A percentile compares a stretch with the other conserved stretches of the same genome.
Conservation (phyloP, 2,113 vertebrate genomes). For the Ardeotis arabs region DNA sequence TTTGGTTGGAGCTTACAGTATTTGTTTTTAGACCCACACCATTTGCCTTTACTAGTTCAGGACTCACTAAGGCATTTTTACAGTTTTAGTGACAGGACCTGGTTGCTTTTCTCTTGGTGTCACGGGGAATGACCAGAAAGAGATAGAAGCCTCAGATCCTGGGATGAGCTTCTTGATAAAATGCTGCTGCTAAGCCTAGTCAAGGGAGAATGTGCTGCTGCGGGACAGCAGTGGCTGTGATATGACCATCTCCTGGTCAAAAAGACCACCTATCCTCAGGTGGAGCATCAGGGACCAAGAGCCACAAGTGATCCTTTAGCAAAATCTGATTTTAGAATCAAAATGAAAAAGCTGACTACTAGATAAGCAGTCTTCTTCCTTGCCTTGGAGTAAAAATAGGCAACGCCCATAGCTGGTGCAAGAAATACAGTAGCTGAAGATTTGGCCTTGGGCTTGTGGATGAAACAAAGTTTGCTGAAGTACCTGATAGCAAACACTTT, state of each 20-base stretch:
- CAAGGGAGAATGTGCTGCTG: background rate
- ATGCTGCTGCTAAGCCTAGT: background rate
- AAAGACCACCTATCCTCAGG: background rate
- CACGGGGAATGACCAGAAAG: background rate
- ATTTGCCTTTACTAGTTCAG: background rate
- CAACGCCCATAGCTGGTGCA: background rate
- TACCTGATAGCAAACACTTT: background rate
- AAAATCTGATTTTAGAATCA: background rate
- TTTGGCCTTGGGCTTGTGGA: background rate
- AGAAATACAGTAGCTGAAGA: background rate
- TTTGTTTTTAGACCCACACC: background rate
- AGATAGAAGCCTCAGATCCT: background rate
- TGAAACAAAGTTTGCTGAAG: background rate
- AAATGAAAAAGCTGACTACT: background rate
- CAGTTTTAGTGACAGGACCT: background rate
- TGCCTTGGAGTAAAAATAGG: background rate
- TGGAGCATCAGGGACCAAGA: background rate
- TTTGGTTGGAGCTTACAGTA: background rate
- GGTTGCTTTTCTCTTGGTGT: background rate
- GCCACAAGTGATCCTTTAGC: background rate
- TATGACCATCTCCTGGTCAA: background rate
- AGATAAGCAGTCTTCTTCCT: background rate
- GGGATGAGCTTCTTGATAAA: background rate
- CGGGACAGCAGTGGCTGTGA: rapidly evolving
- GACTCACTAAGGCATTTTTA: background rate